These are phyloP conservation scores for Ophion slaviceki DNA, from an alignment of 2,888 invertebrate genomes.

Conservation along the genomic window DNA sequence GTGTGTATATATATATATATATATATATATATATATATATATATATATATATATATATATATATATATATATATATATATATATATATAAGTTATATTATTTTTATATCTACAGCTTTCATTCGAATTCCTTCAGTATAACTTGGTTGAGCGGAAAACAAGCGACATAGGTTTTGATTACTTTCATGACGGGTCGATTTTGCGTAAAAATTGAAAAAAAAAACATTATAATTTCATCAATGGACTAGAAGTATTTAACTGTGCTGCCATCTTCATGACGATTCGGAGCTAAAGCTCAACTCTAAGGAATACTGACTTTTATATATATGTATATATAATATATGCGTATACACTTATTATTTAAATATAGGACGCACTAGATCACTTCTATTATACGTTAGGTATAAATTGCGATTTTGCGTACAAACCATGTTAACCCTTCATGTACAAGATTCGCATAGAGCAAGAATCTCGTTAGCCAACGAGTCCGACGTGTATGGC, in stretches of 20 bases:
- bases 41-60: too few relatives aligned
- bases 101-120: conserved; percentile 30
- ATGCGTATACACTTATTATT: conserved; percentile 55
- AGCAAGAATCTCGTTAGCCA: conserved; percentile 1
- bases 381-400: conserved; percentile 53
- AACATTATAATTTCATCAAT: conserved; percentile 28
- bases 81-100: conserved; percentile 47
- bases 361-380: conserved; percentile 53
- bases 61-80: not conserved
- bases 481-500: not conserved
- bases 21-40: conserved; percentile 1
- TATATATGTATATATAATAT: conserved; percentile 57
- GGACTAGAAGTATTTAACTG: conserved; percentile 29
- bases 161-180: conserved; percentile 14
- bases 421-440: conserved; percentile 57
- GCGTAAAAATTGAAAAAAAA: conserved; percentile 24
- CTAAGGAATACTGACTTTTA: conserved; percentile 54
- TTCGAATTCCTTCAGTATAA: conserved; percentile 21
- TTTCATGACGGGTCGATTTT: conserved; percentile 13
- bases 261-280: conserved; percentile 42
- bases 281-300: conserved; percentile 26
- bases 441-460: conserved; percentile 37
- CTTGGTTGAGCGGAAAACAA: conserved; percentile 7
- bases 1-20: conserved; percentile 6
- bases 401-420: conserved; percentile 57